Conservation (phyloP, 2,113 vertebrate species). For the Tiliqua scincoides region DNA sequence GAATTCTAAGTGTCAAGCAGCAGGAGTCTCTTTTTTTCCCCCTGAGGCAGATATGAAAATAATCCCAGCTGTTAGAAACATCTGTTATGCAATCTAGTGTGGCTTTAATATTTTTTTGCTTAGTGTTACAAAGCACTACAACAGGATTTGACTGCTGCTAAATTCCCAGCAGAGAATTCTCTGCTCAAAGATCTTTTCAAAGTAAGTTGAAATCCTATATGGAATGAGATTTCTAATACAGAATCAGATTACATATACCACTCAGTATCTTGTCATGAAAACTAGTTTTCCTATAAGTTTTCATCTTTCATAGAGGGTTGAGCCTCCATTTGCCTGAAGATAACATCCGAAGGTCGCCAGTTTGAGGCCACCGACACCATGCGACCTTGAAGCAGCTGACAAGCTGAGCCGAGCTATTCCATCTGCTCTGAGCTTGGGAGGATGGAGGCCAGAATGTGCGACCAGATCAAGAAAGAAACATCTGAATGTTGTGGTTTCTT, state of each 20-base stretch:
- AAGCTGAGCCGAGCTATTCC: too few species aligned
- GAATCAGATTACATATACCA: background rate
- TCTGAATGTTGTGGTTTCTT: too few species aligned
- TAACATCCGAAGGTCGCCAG: too few species aligned
- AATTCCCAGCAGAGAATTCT: background rate
- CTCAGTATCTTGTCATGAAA: slow-evolving; percentile 1
- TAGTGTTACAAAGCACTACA: background rate
- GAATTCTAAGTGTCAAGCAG: slow-evolving; percentile 22
- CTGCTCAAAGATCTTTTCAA: slow-evolving; percentile 6
- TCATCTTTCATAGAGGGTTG: too few species aligned
- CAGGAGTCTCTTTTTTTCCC: background rate
- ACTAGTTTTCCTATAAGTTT: background rate
- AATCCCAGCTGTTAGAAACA: slow-evolving; percentile 30
- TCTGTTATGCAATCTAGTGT: slow-evolving; percentile 26
- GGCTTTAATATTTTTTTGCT: background rate
- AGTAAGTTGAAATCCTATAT: background rate
- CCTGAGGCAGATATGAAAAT: slow-evolving; percentile 43
- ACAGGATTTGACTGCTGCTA: background rate
- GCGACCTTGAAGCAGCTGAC: too few species aligned
- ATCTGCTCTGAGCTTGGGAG: too few species aligned
- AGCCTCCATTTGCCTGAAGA: too few species aligned
- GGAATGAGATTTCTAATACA: background rate
- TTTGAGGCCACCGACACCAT: too few species aligned
- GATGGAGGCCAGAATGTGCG: too few species aligned
- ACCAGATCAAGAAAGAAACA: too few species aligned